Evolutionary conservation across 2,888 invertebrate species (phyloP).

Genomic region (Graphium colonna): DNA sequence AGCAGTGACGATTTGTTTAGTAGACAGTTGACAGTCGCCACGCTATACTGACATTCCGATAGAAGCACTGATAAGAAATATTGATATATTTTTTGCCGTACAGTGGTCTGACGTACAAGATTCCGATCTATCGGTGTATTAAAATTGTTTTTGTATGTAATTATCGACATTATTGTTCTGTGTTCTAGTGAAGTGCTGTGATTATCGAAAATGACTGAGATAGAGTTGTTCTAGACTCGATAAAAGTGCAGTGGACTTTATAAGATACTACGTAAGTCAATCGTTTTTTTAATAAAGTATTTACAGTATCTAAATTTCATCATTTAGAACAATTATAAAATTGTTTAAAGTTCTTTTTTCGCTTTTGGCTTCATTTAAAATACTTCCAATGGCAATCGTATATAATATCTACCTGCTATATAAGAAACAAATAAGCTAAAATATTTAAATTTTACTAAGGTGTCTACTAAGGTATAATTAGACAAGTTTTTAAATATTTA

Average conservation of each 20-base stretch:
- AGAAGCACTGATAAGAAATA: conserved; percentile 74
- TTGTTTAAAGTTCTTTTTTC: no score
- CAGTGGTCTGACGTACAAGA: conserved; percentile 43
- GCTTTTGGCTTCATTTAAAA: no score
- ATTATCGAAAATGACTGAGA: conserved; percentile 50
- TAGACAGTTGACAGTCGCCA: conserved; percentile 80
- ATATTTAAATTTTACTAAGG: no score
- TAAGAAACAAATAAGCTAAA: no score
- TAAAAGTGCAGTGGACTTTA: conserved; percentile 17
- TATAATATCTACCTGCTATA: no score
- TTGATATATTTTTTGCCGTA: conserved; percentile 55
- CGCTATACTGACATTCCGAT: conserved; percentile 79
- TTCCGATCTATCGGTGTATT: conserved; percentile 29
- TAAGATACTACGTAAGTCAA: conserved; percentile 2
- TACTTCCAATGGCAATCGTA: no score
- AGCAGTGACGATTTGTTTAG: conserved; percentile 78
- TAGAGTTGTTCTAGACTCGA: conserved; percentile 26
- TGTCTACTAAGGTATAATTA: no score
- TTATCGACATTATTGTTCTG: conserved; percentile 25
- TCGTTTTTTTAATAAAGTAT: no score
- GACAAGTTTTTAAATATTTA: no score
- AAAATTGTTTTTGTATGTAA: conserved; percentile 25
- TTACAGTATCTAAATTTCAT: no score
- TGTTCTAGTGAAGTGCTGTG: conserved; percentile 56
- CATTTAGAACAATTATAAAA: no score